These are phyloP conservation scores for Plagodis dolabraria DNA, from an alignment of 2,888 invertebrate genomes.

Conservation along the genomic window DNA sequence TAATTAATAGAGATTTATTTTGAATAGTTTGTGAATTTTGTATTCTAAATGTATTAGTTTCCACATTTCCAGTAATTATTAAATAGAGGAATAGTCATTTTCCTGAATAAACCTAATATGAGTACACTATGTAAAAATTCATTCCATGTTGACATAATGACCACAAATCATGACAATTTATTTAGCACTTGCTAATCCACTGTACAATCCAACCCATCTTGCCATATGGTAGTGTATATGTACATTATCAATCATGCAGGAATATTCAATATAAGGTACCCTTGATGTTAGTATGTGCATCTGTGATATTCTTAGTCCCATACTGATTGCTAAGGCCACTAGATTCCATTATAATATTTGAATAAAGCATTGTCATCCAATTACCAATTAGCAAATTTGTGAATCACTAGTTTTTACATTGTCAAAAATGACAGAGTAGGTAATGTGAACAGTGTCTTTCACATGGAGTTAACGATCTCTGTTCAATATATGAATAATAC, in stretches of 20 bases:
- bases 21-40: conserved; percentile 1
- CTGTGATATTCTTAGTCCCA: conserved; percentile 81
- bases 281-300: conserved; percentile 58
- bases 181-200: conserved; percentile 17
- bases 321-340: conserved; percentile 73
- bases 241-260: conserved; percentile 9
- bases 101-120: background rate
- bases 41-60: conserved; percentile 3
- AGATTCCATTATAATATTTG: background rate
- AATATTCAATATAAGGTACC: conserved; percentile 13
- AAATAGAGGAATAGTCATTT: background rate
- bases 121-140: background rate
- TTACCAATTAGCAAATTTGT: too few relatives aligned
- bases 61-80: background rate
- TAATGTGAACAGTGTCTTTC: background rate
- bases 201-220: conserved; percentile 39
- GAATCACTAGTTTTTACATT: background rate
- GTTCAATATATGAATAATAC: conserved; percentile 38
- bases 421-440: background rate
- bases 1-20: background rate
- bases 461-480: conserved; percentile 21
- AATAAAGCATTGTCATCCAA: background rate
- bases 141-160: background rate
- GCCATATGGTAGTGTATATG: conserved; percentile 32
- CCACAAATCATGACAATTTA: conserved; percentile 15